phyloP scores from a whole-genome alignment of 2,797 vertebrate genomes.

The Tarsius wallacei region DNA sequence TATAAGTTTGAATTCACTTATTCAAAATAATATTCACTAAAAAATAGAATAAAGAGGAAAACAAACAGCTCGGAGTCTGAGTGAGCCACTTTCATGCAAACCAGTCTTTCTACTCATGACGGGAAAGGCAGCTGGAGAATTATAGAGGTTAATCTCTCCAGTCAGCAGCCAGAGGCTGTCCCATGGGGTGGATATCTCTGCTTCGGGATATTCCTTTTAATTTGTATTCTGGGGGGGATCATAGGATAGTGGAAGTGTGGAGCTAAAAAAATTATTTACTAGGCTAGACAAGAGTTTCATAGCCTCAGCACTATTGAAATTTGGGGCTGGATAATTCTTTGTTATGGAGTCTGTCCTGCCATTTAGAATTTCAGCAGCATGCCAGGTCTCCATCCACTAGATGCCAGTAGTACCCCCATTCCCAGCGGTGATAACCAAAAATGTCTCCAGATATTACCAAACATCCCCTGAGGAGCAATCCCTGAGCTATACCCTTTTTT shows the following conservation, averaged over 20 bases:
- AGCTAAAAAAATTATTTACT: neutral
- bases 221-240: neutral
- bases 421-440: neutral
- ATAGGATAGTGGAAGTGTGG: neutral
- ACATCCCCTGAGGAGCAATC: neutral
- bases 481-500: neutral
- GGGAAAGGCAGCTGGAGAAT: neutral
- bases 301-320: neutral
- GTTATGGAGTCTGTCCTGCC: neutral
- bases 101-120: neutral
- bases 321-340: neutral
- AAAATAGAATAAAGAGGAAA: constrained; percentile 31
- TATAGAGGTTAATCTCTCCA: neutral
- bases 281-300: neutral
- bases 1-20: too few relatives aligned
- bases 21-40: constrained; percentile 40
- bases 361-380: neutral
- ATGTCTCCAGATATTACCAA: neutral
- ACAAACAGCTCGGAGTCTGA: constrained; percentile 20
- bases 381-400: neutral
- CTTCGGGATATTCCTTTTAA: neutral
- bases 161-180: constrained; percentile 13
- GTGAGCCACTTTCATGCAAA: neutral
- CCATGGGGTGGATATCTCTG: neutral
- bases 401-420: too few relatives aligned